Evolutionary conservation across 2,888 invertebrate genomes (phyloP).

Genomic region (Tipula lateralis): DNA sequence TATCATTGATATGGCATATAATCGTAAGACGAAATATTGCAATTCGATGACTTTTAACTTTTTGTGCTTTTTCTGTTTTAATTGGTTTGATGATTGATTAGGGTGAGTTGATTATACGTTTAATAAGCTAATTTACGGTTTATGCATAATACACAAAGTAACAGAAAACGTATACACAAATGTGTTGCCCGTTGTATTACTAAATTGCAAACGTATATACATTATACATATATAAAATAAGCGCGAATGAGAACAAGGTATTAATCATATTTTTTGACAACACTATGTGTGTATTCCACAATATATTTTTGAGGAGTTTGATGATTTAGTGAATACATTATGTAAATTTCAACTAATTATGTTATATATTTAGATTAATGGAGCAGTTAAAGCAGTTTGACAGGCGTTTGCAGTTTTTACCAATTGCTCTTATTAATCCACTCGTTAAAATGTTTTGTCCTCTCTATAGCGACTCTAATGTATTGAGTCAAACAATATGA

Average conservation of each 20-base stretch:
- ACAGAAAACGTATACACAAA: neutral
- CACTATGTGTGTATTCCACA: neutral
- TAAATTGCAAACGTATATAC: neutral
- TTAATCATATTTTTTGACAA: neutral
- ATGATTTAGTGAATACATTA: neutral
- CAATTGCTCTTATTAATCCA: neutral
- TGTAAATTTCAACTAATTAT: neutral
- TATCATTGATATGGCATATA: neutral
- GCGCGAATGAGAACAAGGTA: neutral
- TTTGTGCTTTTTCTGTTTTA: neutral
- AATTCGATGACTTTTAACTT: neutral
- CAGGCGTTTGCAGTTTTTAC: neutral
- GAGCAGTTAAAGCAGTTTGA: neutral
- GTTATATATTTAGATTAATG: neutral
- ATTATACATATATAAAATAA: neutral
- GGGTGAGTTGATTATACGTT: neutral
- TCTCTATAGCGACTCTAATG: neutral
- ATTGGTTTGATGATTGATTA: conserved; percentile 2
- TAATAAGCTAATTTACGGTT: neutral
- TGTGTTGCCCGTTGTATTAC: neutral
- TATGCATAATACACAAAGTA: neutral
- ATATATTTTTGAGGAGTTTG: neutral
- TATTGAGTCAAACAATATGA: neutral
- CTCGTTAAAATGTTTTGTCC: too few relatives aligned
- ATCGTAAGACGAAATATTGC: neutral